Percentiles rank a stretch among this genome's conserved stretches.
These are phyloP conservation scores for Drosophila arizonae DNA, from an alignment of 1,140 invertebrate genomes.

Conservation along the genomic window DNA sequence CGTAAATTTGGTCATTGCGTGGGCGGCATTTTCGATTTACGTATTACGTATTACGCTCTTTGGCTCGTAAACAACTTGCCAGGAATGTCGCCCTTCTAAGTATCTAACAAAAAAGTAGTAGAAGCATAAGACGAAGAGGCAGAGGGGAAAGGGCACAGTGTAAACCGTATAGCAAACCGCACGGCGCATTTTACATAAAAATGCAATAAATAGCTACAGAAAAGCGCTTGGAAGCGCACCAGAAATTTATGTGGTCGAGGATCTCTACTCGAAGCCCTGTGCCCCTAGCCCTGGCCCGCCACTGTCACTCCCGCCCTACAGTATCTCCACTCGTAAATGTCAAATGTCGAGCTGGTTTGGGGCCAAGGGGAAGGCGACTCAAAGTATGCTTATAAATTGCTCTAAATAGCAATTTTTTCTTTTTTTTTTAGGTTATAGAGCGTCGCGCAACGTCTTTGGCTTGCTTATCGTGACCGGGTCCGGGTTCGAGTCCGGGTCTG, in stretches of 20 bases:
- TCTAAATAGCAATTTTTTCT: conserved; percentile 66
- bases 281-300: background rate
- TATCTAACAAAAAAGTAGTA: conserved; percentile 24
- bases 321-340: conserved; percentile 70
- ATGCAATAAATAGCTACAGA: conserved; percentile 78
- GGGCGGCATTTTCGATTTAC: conserved; percentile 63
- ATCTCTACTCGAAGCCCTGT: conserved; percentile 36
- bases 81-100: conserved; percentile 42
- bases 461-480: conserved; percentile 46
- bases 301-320: conserved; percentile 10
- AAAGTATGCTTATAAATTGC: conserved; percentile 80
- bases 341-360: conserved; percentile 60
- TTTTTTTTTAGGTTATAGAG: conserved; percentile 41
- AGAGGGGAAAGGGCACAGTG: background rate
- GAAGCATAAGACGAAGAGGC: background rate
- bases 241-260: conserved; percentile 67
- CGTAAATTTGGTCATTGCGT: conserved; percentile 58
- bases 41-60: conserved; percentile 43
- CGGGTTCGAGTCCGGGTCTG: conserved; percentile 7
- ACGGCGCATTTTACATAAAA: conserved; percentile 77
- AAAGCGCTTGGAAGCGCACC: conserved; percentile 49
- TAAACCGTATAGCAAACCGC: conserved; percentile 48
- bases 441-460: conserved; percentile 34
- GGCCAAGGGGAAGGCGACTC: conserved; percentile 44
- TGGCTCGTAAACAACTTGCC: conserved; percentile 71